Evolutionary conservation across 92 coral and sea anemone genomes (phyloP).

Genomic region (Bergia sp.): DNA sequence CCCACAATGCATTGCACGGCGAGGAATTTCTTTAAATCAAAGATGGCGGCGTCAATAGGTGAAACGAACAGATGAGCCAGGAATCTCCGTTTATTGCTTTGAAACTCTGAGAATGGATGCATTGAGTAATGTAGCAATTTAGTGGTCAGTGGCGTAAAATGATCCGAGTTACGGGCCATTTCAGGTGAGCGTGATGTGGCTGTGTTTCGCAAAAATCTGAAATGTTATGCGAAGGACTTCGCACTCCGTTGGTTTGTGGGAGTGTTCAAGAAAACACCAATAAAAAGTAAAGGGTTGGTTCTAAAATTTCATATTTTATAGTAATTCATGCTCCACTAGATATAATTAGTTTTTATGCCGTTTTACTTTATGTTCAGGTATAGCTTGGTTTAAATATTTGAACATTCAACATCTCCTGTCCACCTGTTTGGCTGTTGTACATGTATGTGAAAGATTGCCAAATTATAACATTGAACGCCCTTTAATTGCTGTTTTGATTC

Average conservation of each 20-base stretch:
- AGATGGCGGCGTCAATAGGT: slow-evolving; percentile 57
- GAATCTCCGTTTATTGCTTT: slow-evolving; percentile 7
- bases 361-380: background rate
- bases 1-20: slow-evolving; percentile 44
- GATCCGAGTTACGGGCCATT: slow-evolving; percentile 33
- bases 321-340: background rate
- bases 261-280: slow-evolving; percentile 14
- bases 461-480: background rate
- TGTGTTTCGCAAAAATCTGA: background rate
- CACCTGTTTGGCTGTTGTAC: too few relatives aligned
- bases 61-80: background rate
- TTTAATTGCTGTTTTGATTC: too few relatives aligned
- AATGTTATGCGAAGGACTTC: background rate
- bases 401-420: background rate
- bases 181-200: slow-evolving; percentile 23
- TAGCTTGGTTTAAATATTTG: background rate
- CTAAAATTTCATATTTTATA: too few relatives aligned
- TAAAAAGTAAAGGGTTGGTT: background rate
- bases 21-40: slow-evolving; percentile 32
- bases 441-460: background rate
- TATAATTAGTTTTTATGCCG: background rate
- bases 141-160: slow-evolving; percentile 4
- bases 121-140: background rate
- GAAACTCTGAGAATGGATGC: slow-evolving; percentile 8
- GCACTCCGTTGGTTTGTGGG: background rate